Base-by-base conservation (phyloP, 2,888 invertebrate genomes). In the Drosophila pegasa region DNA sequence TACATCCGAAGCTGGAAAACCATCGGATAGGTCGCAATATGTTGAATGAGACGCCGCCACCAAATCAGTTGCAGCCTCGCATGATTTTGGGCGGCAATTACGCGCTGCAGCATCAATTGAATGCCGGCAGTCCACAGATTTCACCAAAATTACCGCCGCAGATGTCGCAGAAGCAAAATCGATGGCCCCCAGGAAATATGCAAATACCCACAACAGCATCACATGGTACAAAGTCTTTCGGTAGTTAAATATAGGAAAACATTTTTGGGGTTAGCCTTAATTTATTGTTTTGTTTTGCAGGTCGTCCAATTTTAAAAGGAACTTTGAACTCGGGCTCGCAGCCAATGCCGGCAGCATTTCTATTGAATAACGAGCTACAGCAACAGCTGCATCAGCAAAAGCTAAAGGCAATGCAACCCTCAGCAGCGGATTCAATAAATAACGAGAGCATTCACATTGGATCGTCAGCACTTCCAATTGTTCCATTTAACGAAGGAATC, bases 301-400 rank as follows among this genome's bases (percentile, higher is more conserved):
- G 92, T 27, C 90, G 92, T 16, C 92, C 92, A 12, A 92, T 92
- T 63, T 65, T 92, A 12, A 92, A 92, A 75, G 92, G 92, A 50
- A 84, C 89, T 14, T 67, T 88, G 8, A 79, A 77, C 67, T 66
- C 84, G 57, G 27, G 59, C 43, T 45, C 78, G 25, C 75, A 71
- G 35, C 84, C 73, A 61, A 40, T 59, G 35, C 25, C 58, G 6
- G 33, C 50, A 64, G 62, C 78, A 56, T 82, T 88, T 67, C 74
- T 82, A 25, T 67, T 86, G 31, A 90, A 88, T 64, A 80, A 87
- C 29, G 91, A 90, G 31, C 76, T 89, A 64, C 92, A 93, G 14
- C 87, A 93, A 22, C 87, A 90, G 63, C 80, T 87, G 25, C 89
- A 65, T 48, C 80, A 77, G 20, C 78, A 80, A 71, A 80, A 85